These are phyloP conservation scores for Ailuropoda melanoleuca DNA, from an alignment of 2,113 vertebrate genomes.

Conservation along the genomic window DNA sequence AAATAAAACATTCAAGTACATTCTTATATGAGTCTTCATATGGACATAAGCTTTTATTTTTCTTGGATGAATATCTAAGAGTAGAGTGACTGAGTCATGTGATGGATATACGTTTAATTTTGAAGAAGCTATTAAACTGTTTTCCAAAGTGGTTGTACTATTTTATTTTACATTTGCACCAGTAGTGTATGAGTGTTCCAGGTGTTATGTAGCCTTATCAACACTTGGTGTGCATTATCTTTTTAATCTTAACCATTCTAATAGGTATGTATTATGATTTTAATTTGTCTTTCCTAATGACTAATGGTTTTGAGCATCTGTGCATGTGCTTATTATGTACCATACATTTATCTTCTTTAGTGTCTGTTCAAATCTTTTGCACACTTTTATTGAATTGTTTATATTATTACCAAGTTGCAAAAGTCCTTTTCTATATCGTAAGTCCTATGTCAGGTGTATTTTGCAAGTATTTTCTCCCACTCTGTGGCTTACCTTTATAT, in stretches of 20 bases:
- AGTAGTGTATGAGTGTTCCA: neutral
- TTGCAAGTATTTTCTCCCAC: neutral
- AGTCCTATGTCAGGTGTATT: conserved; percentile 9
- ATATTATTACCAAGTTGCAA: neutral
- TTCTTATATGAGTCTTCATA: neutral
- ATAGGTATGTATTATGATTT: neutral
- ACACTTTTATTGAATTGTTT: neutral
- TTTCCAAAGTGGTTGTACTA: neutral
- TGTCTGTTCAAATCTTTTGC: conserved; percentile 12
- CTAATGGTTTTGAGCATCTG: neutral
- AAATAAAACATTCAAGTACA: conserved; percentile 19
- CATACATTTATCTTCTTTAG: neutral
- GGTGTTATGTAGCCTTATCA: neutral
- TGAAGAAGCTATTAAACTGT: neutral
- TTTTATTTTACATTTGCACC: conserved; percentile 18
- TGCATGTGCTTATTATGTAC: neutral
- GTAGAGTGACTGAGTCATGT: neutral
- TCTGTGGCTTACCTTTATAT: neutral
- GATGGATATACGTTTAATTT: neutral
- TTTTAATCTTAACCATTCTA: neutral
- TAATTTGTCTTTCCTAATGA: conserved; percentile 11
- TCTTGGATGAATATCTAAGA: neutral
- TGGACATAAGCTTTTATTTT: conserved; percentile 36
- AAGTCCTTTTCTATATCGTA: neutral
- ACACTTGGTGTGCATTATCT: neutral